Evolutionary conservation across 2,113 vertebrate genomes (phyloP), one percentile per base, ranked within the genome.

Genomic region (Donacobius atricapilla): DNA sequence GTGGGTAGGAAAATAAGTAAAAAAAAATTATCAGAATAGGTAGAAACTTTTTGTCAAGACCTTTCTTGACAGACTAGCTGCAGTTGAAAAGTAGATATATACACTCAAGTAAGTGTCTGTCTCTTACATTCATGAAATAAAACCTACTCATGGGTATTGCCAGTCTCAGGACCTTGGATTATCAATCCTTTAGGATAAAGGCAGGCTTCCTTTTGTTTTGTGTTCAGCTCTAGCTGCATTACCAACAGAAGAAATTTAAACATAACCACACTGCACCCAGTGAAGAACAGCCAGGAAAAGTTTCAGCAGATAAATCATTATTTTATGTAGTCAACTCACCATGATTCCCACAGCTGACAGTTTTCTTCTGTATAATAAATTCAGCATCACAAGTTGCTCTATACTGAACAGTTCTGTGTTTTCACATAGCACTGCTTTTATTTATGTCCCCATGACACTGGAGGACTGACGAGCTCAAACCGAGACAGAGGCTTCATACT

Each of bases 191-290:
- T 37, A 76, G 37, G 24, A 75, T 70, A 83, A 85, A 83, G 15
- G 3, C 11, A 77, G 13, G 8, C n/a, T 86, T 85, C 2, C 2
- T 53, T 77, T 88, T 40, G 3, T 18, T 85, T 77, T 40, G 11
- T 57, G 18, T 61, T 81, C 40, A 73, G 17, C 10, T 23, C 17
- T 69, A 70, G 37, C 35, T 60, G 45, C 30, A 18, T 57, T 56
- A 31, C 39, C 9, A 81, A 33, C 13, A 61, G 37, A 37, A 89
- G 23, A 78, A 95, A 81, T 77, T 60, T 13, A 69, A 70, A 81
- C 14, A 61, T 5, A 83, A 15, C 9, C 0, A 1, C 14, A 23
- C 13, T 69, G 35, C 1, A 1, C 4, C 28, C 35, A 66, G 2
- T 12, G 12, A 86, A 73, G 35, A 85, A 13, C 27, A 82, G 33